Evolutionary conservation across 92 coral and sea anemone species (phyloP), one percentile per base, ranked within the genome.

Genomic region (Chrysogorgia sp.): DNA sequence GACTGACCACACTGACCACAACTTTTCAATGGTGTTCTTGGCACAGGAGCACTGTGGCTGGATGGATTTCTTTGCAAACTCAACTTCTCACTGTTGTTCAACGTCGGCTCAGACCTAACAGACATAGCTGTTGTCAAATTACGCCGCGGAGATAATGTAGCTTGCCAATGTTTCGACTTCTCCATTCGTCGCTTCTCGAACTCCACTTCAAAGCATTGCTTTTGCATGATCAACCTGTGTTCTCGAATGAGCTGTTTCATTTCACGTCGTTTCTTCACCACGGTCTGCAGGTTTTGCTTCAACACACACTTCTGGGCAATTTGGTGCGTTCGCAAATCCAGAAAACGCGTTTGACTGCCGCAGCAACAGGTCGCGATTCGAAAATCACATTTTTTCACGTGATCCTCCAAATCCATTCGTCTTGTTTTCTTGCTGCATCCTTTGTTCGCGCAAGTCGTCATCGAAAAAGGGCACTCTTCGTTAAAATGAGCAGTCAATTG

Each of bases 241-340:
- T 84, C 85, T 75, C 83, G 87, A 21, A 93, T 89, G 1, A 69
- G 82, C 14, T 81, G 80, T 34, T 83, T 86, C 88, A 91, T 86
- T 81, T 83, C 92, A 21, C 98, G 88, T 52, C 96, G 75, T 79
- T 85, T 93, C 62, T 86, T 96, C 12, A 93, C 89, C 37, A 93
- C 87, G 87, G 77, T 85, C 43, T 93, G 98, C 61, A 89, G 57
- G 75, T 89, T 89, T 63, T 59, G 92, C 66, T 81, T 87, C 61
- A 76, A 58, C 9, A 88, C 81, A 60, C 98, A 93, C 58, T 91
- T 91, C 20, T 82, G 92, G 19, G 90, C 97, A 45, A 91, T 75
- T 47, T 91, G 93, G 74, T 93, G 98, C 89, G 88, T 87, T 50
- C 97, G 88, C 48, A 93, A 63, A 71, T 91, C 78, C 37, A 87